Conservation (phyloP, 2,888 invertebrate genomes). For the Sipunculus nudus region DNA sequence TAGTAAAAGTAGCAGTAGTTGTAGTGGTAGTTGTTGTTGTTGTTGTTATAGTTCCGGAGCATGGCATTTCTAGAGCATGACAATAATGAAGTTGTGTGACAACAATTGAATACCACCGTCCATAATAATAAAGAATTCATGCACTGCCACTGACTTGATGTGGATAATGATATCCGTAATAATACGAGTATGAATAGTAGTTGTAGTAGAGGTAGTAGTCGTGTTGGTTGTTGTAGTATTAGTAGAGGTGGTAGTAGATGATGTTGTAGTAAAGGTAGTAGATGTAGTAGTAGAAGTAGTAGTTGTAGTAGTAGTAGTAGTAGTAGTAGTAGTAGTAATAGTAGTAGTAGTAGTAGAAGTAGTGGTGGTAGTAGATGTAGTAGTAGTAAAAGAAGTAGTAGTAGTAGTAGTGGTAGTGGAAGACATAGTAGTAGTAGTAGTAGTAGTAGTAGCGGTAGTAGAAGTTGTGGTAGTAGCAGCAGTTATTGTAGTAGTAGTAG, state of each 20-base stretch:
- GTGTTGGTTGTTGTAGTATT: conserved; percentile 18
- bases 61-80: too few species aligned
- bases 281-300: conserved; percentile 19
- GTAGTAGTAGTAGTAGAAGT: conserved; percentile 8
- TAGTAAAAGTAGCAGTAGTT: neutral
- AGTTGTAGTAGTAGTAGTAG: conserved; percentile 20
- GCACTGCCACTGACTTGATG: too few species aligned
- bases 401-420: conserved; percentile 5
- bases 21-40: too few species aligned
- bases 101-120: too few species aligned
- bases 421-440: conserved; percentile 1
- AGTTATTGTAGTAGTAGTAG: too few species aligned
- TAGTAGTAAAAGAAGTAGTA: neutral
- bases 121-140: too few species aligned
- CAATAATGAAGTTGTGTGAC: too few species aligned
- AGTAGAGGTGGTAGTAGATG: conserved; percentile 20
- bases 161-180: neutral
- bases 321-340: conserved; percentile 18
- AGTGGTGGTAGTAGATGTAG: conserved; percentile 3
- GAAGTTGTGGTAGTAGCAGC: too few species aligned
- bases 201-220: conserved; percentile 10
- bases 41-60: too few species aligned
- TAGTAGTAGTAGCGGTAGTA: conserved; percentile 8
- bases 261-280: conserved; percentile 25
- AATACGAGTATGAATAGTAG: neutral